phyloP scores from a whole-genome alignment of 2,888 invertebrate genomes.

The Campoplex nolae region DNA sequence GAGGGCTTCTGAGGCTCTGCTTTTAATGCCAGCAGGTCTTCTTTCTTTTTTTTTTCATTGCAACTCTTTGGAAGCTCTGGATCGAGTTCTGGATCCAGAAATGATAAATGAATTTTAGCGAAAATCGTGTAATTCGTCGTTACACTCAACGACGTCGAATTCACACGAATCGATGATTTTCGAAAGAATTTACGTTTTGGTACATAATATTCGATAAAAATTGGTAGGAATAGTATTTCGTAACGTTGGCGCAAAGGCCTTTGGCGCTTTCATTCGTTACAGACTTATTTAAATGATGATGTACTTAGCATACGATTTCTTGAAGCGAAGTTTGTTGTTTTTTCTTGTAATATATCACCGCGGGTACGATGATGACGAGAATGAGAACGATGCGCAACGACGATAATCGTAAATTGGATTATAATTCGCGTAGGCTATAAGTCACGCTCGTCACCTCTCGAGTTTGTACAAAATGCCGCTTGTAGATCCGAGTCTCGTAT shows the following conservation, averaged over 20 bases:
- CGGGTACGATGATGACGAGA: conserved; percentile 51
- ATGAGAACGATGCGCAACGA: conserved; percentile 70
- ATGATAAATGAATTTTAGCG: no score
- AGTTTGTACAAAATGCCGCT: conserved; percentile 70
- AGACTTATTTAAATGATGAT: conserved; percentile 29
- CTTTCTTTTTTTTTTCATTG: background rate
- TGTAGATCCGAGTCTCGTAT: conserved; percentile 38
- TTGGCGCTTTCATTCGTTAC: background rate
- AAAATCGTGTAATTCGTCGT: background rate
- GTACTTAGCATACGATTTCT: conserved; percentile 56
- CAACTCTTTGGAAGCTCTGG: no score
- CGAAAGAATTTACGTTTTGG: no score
- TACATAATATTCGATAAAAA: no score
- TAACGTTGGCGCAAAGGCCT: background rate
- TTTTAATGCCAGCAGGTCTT: conserved; percentile 20
- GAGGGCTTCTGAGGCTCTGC: conserved; percentile 43
- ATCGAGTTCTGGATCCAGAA: background rate
- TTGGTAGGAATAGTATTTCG: background rate
- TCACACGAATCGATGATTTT: background rate
- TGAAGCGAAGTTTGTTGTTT: conserved; percentile 11
- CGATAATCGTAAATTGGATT: conserved; percentile 84
- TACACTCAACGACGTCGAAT: no score
- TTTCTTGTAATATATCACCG: conserved; percentile 43
- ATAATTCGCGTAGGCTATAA: conserved; percentile 83
- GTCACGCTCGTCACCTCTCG: conserved; percentile 83